Evolutionary conservation across 1,140 invertebrate genomes (phyloP).

Genomic region (Aleiodes sp.): DNA sequence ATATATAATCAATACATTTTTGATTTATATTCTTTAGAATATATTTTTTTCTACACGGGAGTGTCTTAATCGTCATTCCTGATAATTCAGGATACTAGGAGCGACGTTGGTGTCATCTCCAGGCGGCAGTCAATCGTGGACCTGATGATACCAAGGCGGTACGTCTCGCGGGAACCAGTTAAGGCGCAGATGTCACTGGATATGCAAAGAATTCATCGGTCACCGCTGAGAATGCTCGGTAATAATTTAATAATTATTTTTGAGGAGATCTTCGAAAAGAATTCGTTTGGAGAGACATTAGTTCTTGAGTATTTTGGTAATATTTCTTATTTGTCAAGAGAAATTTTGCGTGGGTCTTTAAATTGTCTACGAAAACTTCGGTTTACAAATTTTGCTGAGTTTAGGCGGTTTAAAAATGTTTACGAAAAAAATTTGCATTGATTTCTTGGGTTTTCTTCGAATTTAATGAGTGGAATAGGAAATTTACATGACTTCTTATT

Average conservation of each 20-base stretch:
- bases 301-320: no score
- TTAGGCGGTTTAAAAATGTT: no score
- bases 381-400: no score
- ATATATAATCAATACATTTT: constrained; percentile 12
- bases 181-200: constrained; percentile 49
- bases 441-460: no score
- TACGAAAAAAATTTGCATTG: no score
- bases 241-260: constrained; percentile 23
- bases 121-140: constrained; percentile 46
- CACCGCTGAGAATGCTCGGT: constrained; percentile 50
- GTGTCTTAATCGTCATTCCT: constrained; percentile 40
- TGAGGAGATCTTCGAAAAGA: background rate
- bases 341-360: no score
- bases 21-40: constrained; percentile 30
- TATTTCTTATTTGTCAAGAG: no score
- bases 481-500: no score
- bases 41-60: background rate
- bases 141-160: constrained; percentile 42
- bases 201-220: constrained; percentile 46
- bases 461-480: no score
- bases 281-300: background rate
- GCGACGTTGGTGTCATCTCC: constrained; percentile 39
- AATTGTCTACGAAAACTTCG: no score
- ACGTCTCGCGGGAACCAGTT: constrained; percentile 43
- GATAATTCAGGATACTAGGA: constrained; percentile 47